Percentiles rank a stretch among this genome's conserved stretches.
phyloP scores from a whole-genome alignment of 2,888 invertebrate genomes.

The Thelaira solivaga region DNA sequence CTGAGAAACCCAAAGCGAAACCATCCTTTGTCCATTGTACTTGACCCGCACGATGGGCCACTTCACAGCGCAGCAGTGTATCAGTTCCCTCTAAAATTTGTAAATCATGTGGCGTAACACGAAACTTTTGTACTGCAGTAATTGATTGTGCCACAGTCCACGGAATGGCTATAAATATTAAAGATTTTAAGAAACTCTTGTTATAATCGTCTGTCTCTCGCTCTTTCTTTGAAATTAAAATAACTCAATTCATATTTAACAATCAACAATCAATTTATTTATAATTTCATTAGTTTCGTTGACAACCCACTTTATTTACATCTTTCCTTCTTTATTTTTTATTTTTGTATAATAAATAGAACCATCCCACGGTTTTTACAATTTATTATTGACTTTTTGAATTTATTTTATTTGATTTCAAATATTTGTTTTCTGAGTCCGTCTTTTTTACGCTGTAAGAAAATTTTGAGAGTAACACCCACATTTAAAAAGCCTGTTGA shows the following conservation, averaged over 20 bases:
- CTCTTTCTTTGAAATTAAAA: constrained; percentile 18
- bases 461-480: constrained; percentile 31
- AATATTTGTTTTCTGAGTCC: background rate
- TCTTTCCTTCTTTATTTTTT: background rate
- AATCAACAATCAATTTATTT: background rate
- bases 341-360: too few relatives aligned
- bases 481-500: constrained; percentile 44
- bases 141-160: constrained; percentile 32
- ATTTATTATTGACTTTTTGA: background rate
- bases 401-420: background rate
- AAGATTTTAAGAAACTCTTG: background rate
- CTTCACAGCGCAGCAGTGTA: constrained; percentile 89
- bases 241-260: constrained; percentile 1
- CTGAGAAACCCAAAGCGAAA: constrained; percentile 89
- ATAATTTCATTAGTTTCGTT: background rate
- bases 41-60: constrained; percentile 88
- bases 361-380: constrained; percentile 31
- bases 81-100: constrained; percentile 90
- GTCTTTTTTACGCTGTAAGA: background rate
- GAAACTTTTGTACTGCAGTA: constrained; percentile 85
- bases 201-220: background rate
- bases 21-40: constrained; percentile 98
- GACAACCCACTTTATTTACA: constrained; percentile 27
- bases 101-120: constrained; percentile 85
- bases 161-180: constrained; percentile 22